Conservation (phyloP, 2,113 vertebrate species). For the Myotis davidii region DNA sequence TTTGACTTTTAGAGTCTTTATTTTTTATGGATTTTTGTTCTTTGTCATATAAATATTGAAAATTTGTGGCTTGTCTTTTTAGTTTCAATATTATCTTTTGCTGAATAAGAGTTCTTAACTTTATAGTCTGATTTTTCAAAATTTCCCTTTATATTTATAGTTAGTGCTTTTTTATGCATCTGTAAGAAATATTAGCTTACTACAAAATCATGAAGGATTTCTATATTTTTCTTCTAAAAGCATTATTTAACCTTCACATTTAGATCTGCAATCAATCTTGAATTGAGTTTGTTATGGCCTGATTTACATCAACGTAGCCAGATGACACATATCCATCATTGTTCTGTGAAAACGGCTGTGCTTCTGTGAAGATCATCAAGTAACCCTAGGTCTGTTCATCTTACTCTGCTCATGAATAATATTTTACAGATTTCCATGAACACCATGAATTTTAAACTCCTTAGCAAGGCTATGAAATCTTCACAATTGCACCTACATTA, state of each 20-base stretch:
- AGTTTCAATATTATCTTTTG: neutral
- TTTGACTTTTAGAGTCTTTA: neutral
- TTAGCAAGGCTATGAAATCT: neutral
- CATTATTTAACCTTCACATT: neutral
- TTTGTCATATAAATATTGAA: neutral
- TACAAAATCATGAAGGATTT: neutral
- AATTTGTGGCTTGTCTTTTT: neutral
- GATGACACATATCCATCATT: neutral
- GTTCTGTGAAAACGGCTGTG: neutral
- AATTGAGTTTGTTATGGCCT: neutral
- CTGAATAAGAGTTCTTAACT: neutral
- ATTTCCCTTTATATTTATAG: neutral
- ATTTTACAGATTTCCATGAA: neutral
- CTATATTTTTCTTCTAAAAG: constrained; percentile 23
- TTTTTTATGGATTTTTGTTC: neutral
- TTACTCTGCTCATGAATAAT: neutral
- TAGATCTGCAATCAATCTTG: neutral
- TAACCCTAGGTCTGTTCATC: neutral
- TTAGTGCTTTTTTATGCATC: neutral
- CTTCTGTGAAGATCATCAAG: neutral
- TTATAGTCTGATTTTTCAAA: neutral
- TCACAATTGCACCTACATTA: neutral
- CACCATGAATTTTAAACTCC: neutral
- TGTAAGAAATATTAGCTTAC: constrained; percentile 17
- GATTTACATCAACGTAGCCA: neutral